Conservation (phyloP, 2,888 invertebrate genomes). For the Idaea straminata region DNA sequence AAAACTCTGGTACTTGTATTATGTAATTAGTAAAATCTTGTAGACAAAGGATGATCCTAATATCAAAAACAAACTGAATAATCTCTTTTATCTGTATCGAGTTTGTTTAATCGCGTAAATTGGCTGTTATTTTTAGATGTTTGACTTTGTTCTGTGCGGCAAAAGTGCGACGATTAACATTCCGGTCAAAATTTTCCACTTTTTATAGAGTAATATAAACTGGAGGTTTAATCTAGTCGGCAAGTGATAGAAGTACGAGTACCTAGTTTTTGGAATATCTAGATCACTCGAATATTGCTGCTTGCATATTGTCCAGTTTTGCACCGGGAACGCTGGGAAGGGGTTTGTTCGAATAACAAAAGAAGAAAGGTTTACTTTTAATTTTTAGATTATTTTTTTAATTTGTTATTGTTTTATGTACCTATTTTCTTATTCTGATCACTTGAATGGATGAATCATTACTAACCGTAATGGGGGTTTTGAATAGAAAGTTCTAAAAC, state of each 20-base stretch:
- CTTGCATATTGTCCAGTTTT: no score
- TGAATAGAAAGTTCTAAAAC: no score
- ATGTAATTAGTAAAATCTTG: background rate
- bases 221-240: background rate
- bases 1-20: background rate
- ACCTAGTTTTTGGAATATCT: background rate
- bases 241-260: background rate
- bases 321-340: no score
- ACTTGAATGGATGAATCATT: no score
- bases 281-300: no score
- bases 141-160: background rate
- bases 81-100: slow-evolving; percentile 2
- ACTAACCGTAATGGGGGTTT: no score
- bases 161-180: background rate
- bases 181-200: background rate
- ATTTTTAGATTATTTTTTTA: no score
- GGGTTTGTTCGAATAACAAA: no score
- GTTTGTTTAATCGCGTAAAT: background rate
- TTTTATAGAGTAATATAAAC: background rate
- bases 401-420: no score
- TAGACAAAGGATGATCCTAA: background rate
- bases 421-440: no score
- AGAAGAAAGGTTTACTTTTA: no score
- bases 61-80: background rate
- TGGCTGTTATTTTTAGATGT: background rate